Conservation (phyloP, 2,888 invertebrate genomes). For the Drosophila fulvimacula region DNA sequence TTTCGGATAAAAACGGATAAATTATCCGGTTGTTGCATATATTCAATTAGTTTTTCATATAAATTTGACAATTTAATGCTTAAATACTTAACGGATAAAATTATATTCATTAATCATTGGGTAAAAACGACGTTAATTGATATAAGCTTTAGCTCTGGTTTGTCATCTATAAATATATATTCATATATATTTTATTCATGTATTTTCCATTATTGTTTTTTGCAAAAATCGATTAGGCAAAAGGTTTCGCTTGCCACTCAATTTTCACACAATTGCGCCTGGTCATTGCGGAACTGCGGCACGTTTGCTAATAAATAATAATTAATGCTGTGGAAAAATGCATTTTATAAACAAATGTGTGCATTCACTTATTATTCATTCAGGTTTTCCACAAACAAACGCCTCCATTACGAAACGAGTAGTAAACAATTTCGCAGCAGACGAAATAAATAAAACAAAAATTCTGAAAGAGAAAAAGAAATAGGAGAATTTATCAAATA, state of each 20-base stretch:
- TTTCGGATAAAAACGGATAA: not conserved
- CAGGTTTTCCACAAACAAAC: constrained; percentile 35
- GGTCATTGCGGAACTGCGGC: constrained; percentile 60
- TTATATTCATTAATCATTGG: constrained; percentile 3
- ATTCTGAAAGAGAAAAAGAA: too few relatives aligned
- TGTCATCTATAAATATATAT: constrained; percentile 7
- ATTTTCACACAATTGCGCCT: constrained; percentile 31
- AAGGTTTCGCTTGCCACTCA: constrained; percentile 43
- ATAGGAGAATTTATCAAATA: constrained; percentile 21
- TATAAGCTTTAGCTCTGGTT: not conserved
- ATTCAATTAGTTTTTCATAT: not conserved
- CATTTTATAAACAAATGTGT: constrained; percentile 55
- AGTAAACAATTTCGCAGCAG: constrained; percentile 53
- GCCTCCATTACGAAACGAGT: constrained; percentile 56
- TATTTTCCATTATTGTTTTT: constrained; percentile 10
- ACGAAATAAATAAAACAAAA: constrained; percentile 25
- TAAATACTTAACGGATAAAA: constrained; percentile 1
- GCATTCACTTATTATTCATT: constrained; percentile 54
- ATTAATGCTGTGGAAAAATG: constrained; percentile 61
- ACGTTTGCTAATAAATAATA: constrained; percentile 68
- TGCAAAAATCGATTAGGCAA: constrained; percentile 55
- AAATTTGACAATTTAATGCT: not conserved
- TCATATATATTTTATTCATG: constrained; percentile 4
- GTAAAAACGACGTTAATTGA: not conserved
- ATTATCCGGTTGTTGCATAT: not conserved